Evolutionary conservation across 1,140 invertebrate species (phyloP), one percentile per base, ranked within the genome.

Genomic region (Lethocerus indicus): DNA sequence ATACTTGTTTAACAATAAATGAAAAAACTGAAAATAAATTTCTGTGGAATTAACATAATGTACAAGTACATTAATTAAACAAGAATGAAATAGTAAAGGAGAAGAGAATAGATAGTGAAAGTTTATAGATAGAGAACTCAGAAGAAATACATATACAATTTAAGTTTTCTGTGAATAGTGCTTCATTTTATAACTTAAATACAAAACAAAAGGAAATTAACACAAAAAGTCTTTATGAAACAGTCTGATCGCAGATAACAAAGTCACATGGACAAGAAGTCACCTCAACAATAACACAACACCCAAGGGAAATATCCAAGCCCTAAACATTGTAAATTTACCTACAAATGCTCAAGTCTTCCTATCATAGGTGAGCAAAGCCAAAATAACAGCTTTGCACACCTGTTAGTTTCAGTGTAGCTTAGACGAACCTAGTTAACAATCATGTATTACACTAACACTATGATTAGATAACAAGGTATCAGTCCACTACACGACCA

Each of bases 141-240:
- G n/a, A n/a, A n/a, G 23, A 25, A 44, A 25, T 25, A 44, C 42
- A 44, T 21, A 44, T 25, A 9, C 28, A 21, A 44, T 44, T 44
- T 44, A 44, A 25, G 28, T 26, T 25, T 26, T 16, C 9, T 41
- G 28, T 24, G 28, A 18, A 44, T 44, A 13, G 7, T 25, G 9
- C 23, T 44, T 25, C 28, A 21, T 25, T 44, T 26, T 44, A 44
- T 44, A 42, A 42, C 28, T 26, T 36, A 50, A 29, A 39, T 40
- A 49, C 23, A 49, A 36, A 26, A 49, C 23, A 20, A 49, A 49
- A 25, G 16, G 29, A 21, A 42, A n/a, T n/a, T 49, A 50, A 50
- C 49, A 50, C 36, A 50, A 42, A 50, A 50, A 50, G 49, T 50
- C 49, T 50, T 50, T 50, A 50, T 41, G 49, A 26, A 50, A 50